Conservation (phyloP, 2,113 vertebrate species). For the Zonotrichia leucophrys region DNA sequence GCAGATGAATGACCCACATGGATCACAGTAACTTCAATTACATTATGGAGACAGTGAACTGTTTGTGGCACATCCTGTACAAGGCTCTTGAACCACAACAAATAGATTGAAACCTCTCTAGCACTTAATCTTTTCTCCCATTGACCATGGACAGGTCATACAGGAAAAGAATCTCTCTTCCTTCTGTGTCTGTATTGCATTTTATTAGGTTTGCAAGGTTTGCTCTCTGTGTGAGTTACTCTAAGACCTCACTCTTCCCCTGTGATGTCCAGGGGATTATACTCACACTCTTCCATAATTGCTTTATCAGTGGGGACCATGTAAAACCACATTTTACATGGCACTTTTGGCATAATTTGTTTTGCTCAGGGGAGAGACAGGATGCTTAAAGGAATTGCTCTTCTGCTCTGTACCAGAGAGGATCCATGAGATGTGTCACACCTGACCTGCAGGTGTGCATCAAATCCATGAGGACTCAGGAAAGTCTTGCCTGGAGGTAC, state of each 20-base stretch:
- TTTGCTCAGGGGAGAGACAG: not conserved
- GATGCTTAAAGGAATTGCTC: not conserved
- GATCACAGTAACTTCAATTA: conserved; percentile 6
- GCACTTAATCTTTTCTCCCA: conserved; percentile 28
- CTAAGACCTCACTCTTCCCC: not conserved
- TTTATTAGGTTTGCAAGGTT: conserved; percentile 36
- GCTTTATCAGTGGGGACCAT: not conserved
- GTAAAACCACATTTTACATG: not conserved
- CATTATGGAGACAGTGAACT: not conserved
- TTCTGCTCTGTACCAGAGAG: not conserved
- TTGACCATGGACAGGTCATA: not conserved
- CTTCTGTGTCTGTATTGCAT: not conserved
- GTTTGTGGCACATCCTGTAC: not conserved
- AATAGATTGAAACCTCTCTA: not conserved
- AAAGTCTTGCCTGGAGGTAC: not conserved
- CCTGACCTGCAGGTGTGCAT: not conserved
- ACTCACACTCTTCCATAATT: not conserved
- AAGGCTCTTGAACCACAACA: conserved; percentile 18
- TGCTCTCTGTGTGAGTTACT: not conserved
- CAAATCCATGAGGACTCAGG: not conserved
- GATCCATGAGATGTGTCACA: accelerated
- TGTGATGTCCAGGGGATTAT: not conserved
- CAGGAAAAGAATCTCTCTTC: not conserved
- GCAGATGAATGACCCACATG: not conserved
- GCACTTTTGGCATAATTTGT: not conserved